Evolutionary conservation across 2,888 invertebrate species (phyloP), one percentile per base, ranked within the genome.

Genomic region (Bedellia somnulentella): DNA sequence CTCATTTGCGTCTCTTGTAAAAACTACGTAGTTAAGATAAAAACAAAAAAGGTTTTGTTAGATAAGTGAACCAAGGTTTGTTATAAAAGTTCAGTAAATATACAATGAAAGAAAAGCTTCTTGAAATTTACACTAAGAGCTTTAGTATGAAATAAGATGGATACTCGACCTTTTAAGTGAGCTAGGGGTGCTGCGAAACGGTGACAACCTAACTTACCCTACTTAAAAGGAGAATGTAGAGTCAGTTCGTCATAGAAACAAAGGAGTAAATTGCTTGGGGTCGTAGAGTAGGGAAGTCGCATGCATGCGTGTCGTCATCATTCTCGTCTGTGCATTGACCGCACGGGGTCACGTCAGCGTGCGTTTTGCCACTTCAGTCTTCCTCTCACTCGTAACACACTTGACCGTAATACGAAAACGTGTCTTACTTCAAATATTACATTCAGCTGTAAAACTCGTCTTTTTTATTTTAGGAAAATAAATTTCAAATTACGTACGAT

Each of bases 161-260:
- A 58, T 48, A 45, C 64, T 67, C 45, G 53, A 62, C 52, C 54
- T 56, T 53, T 57, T 39, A 46, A 62, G 57, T 45, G 46, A 47
- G n/a, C n/a, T 39, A 51, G 52, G 49, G 51, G 52, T 52, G 55
- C 52, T 56, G 46, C 44, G 53, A 49, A 56, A 61, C 52, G 54
- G 58, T 59, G 61, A 55, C 63, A 60, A 66, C 48, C 50, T 52
- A 57, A 57, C 59, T 62, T 58, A 56, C 42, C 41, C 45, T 52
- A 47, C 52, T 55, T 43, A 21, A 18, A n/a, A n/a, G n/a, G n/a
- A 15, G 37, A 49, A 44, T 45, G 45, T 40, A 48, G 55, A 57
- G 58, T 55, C 52, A 52, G 56, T 54, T 57, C 54, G 55, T 62
- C 57, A 62, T 64, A 67, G 56, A 58, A 61, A 71, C 68, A 70